Evolutionary conservation across 2,888 invertebrate genomes (phyloP), one percentile per base, ranked within the genome.

Genomic region (Zaprionus bogoriensis): DNA sequence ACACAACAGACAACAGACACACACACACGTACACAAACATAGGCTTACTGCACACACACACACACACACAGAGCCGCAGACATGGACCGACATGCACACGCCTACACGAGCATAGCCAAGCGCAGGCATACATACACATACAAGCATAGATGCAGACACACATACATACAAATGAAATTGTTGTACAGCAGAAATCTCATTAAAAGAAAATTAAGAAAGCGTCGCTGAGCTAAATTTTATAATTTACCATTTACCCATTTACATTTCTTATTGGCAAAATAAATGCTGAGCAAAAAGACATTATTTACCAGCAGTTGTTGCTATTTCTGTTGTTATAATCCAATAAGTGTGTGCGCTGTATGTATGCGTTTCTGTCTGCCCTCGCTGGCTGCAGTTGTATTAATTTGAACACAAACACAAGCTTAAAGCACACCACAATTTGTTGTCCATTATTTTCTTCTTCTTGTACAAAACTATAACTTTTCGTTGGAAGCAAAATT

Each of bases 221-320:
- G 70, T 65, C 67, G 14, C 30, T 62, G 57, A 9, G 22, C 57
- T 57, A 57, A 51, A 54, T 67, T 54, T 51, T 51, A 36, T 27
- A 50, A 55, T 47, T 62, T 53, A 22, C 39, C 28, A n/a, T n/a
- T n/a, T n/a, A n/a, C n/a, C n/a, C n/a, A n/a, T n/a, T n/a, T n/a
- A 14, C 14, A 41, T 60, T 67, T 53, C 48, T 46, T 52, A 59
- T 38, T 58, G 12, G 48, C 48, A 48, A 59, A 65, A 50, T 47
- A 22, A 28, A 23, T 41, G 47, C 9, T 4, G 14, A 12, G 25
- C 14, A 51, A 42, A 20, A 52, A 27, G 30, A 32, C 42, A 72
- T 51, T 75, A 76, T 70, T 78, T 80, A 84, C 84, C 80, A 66
- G 48, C 51, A 55, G 47, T 54, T 50, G 30, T 36, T n/a, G 46